These are phyloP conservation scores for Macrocentrus cingulum DNA, from an alignment of 1,140 invertebrate genomes.

Conservation along the genomic window DNA sequence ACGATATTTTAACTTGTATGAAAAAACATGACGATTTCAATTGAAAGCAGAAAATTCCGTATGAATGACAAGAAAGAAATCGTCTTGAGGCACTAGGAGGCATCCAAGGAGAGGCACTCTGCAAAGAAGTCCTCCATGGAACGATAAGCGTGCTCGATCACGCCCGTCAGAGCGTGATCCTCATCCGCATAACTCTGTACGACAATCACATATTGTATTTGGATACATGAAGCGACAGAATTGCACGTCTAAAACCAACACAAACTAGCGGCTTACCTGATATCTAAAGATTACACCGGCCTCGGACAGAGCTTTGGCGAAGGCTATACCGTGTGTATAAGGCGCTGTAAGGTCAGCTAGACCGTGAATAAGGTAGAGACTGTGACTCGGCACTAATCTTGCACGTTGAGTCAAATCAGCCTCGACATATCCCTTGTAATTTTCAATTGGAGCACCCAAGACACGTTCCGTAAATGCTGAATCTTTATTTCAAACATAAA, in stretches of 20 bases:
- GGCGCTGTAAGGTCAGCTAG: slow-evolving; percentile 88
- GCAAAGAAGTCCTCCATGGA: slow-evolving; percentile 85
- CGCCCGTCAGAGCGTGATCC: slow-evolving; percentile 74
- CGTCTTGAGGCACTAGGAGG: slow-evolving; percentile 60
- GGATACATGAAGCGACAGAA: neutral
- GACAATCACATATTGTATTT: neutral
- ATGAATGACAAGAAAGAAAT: slow-evolving; percentile 51
- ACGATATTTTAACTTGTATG: neutral
- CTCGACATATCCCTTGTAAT: slow-evolving; percentile 90
- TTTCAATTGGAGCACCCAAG: slow-evolving; percentile 83
- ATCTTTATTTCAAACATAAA: slow-evolving; percentile 62
- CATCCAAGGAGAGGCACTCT: slow-evolving; percentile 81
- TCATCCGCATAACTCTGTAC: slow-evolving; percentile 79
- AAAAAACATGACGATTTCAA: slow-evolving; percentile 9
- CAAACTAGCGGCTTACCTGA: slow-evolving; percentile 80
- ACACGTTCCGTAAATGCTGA: slow-evolving; percentile 93
- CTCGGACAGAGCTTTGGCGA: slow-evolving; percentile 83
- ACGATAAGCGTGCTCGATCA: slow-evolving; percentile 79
- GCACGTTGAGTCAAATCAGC: slow-evolving; percentile 85
- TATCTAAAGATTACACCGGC: slow-evolving; percentile 86
- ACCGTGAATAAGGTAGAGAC: slow-evolving; percentile 87
- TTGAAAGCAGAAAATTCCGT: slow-evolving; percentile 46
- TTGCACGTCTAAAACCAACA: neutral
- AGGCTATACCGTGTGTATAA: slow-evolving; percentile 86
- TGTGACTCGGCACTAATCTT: slow-evolving; percentile 79